These are phyloP conservation scores for Limnephilus rhombicus DNA, from an alignment of 2,888 invertebrate species.

Conservation along the genomic window DNA sequence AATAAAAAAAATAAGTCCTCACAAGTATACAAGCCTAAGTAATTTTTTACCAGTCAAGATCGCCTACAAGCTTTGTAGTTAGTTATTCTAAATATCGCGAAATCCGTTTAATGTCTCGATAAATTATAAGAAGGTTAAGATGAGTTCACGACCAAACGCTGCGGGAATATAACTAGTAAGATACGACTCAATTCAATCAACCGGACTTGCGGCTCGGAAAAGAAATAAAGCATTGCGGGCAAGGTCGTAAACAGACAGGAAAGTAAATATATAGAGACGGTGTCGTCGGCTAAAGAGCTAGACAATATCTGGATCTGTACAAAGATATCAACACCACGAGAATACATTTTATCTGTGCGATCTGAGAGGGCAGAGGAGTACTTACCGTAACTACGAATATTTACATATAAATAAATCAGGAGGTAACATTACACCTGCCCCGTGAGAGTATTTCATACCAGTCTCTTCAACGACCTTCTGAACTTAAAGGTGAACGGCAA, in stretches of 20 bases:
- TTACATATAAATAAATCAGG: not conserved
- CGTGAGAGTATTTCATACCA: not conserved
- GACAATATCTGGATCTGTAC: conserved; percentile 18
- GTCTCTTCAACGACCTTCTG: not conserved
- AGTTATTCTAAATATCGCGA: not conserved
- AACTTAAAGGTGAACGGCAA: not conserved
- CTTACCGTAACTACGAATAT: not conserved
- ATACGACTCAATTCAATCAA: conserved; percentile 23
- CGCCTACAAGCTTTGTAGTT: not conserved
- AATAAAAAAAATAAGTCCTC: not conserved
- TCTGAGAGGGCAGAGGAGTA: not conserved
- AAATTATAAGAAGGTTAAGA: not conserved
- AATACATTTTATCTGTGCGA: not conserved
- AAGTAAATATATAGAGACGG: conserved; percentile 3
- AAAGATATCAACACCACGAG: conserved; percentile 2
- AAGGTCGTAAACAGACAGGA: conserved; percentile 24
- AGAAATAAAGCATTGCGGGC: conserved; percentile 3
- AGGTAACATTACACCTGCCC: not conserved
- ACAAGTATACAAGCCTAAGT: not conserved
- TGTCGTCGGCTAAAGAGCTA: conserved; percentile 7
- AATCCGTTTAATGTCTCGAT: not conserved
- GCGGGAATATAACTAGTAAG: not conserved
- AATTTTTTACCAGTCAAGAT: not conserved
- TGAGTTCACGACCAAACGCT: not conserved
- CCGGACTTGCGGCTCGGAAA: conserved; percentile 8